A percentile compares a stretch with the other conserved stretches of the same genome.
Evolutionary conservation across 2,888 invertebrate species (phyloP).

Genomic region (Xanthorhoe spadicearia): DNA sequence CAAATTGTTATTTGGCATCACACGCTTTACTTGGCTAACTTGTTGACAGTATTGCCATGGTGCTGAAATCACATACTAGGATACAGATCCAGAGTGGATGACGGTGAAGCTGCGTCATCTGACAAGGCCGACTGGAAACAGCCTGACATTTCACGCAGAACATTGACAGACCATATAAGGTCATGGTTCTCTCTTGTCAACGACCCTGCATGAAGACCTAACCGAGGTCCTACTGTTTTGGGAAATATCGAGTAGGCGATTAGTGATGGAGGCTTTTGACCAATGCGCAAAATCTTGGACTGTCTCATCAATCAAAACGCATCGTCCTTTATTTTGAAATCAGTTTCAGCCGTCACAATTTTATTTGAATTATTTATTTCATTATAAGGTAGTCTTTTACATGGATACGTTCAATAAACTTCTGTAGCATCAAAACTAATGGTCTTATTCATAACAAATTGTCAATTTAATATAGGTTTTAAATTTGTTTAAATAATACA

Average conservation of each 20-base stretch:
- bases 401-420: no score
- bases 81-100: constrained; percentile 35
- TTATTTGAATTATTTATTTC: no score
- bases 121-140: constrained; percentile 42
- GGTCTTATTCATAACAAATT: no score
- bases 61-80: constrained; percentile 6
- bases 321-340: no score
- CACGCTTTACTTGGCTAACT: no score
- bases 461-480: no score
- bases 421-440: no score
- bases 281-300: neutral
- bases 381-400: no score
- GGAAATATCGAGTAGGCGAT: neutral
- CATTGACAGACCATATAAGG: constrained; percentile 26
- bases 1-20: no score
- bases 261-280: neutral
- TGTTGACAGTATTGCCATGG: constrained; percentile 2
- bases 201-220: constrained; percentile 16
- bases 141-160: constrained; percentile 31
- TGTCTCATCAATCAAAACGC: neutral
- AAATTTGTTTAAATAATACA: no score
- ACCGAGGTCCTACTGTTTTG: constrained; percentile 1
- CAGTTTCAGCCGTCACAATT: no score
- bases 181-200: constrained; percentile 18
- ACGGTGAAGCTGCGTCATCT: constrained; percentile 43